phyloP scores from a whole-genome alignment of 1,140 invertebrate species.

The Drosophila dunni region DNA sequence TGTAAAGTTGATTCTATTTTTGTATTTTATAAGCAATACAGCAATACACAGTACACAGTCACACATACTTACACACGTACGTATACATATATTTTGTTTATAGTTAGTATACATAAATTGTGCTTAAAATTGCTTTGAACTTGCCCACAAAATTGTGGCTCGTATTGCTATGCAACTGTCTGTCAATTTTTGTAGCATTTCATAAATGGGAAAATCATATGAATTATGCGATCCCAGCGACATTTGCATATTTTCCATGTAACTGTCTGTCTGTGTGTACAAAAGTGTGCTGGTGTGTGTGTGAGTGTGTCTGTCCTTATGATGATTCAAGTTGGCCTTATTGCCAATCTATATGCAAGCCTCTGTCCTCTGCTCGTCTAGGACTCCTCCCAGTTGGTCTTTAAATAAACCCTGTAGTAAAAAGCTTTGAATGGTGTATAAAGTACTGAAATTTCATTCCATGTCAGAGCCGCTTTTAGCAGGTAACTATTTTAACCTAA shows the following conservation, averaged over 20 bases:
- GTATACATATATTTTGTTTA: conserved; percentile 11
- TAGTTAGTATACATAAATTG: conserved; percentile 39
- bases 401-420: conserved; percentile 11
- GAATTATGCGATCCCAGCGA: conserved; percentile 61
- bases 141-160: conserved; percentile 38
- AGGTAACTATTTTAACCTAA: too few species aligned
- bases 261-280: not conserved
- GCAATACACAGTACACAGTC: not conserved
- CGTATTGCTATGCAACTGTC: conserved; percentile 29
- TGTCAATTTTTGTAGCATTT: conserved; percentile 68
- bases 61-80: conserved; percentile 15
- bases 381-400: conserved; percentile 24
- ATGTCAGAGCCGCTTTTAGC: too few species aligned
- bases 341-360: conserved; percentile 82
- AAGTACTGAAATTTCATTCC: too few species aligned
- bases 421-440: too few species aligned
- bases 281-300: not conserved
- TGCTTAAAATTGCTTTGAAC: conserved; percentile 43
- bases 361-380: conserved; percentile 36
- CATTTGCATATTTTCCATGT: conserved; percentile 72
- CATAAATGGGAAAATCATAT: conserved; percentile 69
- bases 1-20: conserved; percentile 22
- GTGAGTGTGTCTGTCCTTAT: conserved; percentile 42
- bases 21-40: conserved; percentile 6
- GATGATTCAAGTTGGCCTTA: conserved; percentile 77